Conservation (phyloP, 2,888 invertebrate species). For the Linyphia triangularis region DNA sequence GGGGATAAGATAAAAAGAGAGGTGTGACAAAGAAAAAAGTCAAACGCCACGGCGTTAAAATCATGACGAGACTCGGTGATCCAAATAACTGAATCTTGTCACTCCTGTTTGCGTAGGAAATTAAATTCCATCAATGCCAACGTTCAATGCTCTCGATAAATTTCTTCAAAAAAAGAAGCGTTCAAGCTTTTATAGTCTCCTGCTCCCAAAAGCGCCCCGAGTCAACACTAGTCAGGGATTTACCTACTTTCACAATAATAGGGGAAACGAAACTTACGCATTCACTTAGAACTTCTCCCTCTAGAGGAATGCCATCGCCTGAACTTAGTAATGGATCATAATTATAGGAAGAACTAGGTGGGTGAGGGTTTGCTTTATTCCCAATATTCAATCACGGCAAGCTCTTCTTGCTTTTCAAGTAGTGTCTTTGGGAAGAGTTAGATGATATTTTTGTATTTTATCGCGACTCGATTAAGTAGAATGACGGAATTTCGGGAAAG, state of each 20-base stretch:
- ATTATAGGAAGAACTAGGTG: slow-evolving; percentile 50
- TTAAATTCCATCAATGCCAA: slow-evolving; percentile 72
- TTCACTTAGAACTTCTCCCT: slow-evolving; percentile 59
- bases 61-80: slow-evolving; percentile 48
- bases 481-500: neutral
- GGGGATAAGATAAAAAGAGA: neutral
- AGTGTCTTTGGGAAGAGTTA: neutral
- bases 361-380: slow-evolving; percentile 20
- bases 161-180: slow-evolving; percentile 72
- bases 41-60: slow-evolving; percentile 54
- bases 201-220: slow-evolving; percentile 20
- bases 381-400: neutral
- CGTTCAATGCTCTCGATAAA: slow-evolving; percentile 73
- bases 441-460: neutral
- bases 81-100: slow-evolving; percentile 70
- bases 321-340: slow-evolving; percentile 71
- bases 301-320: slow-evolving; percentile 31
- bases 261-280: slow-evolving; percentile 65
- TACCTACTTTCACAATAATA: slow-evolving; percentile 70
- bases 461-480: neutral
- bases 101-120: slow-evolving; percentile 71
- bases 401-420: neutral
- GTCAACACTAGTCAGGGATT: slow-evolving; percentile 60
- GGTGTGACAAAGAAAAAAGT: slow-evolving; percentile 58
- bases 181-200: slow-evolving; percentile 64